A percentile compares a stretch with the other conserved stretches of the same genome.
These are phyloP conservation scores for Blastobasis adustella DNA, from an alignment of 2,888 invertebrate genomes.

Conservation along the genomic window DNA sequence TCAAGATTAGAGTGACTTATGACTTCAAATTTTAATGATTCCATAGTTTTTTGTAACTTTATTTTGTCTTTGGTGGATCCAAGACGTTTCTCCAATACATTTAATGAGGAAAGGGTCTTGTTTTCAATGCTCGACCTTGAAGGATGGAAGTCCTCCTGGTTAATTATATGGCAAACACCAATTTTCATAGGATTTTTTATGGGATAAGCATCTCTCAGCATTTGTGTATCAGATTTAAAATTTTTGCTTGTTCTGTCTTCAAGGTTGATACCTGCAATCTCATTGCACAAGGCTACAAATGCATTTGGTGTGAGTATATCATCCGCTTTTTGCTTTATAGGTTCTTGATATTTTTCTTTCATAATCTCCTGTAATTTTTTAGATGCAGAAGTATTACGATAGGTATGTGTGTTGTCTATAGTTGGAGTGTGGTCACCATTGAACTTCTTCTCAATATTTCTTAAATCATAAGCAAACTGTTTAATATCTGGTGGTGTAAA, in stretches of 20 bases:
- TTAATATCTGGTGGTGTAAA: slow-evolving; percentile 29
- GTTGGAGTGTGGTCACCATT: slow-evolving; percentile 17
- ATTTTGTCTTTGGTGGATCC: slow-evolving; percentile 50
- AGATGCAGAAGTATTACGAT: slow-evolving; percentile 1
- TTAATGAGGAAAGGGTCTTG: slow-evolving; percentile 13
- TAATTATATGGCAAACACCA: slow-evolving; percentile 59
- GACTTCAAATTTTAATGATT: slow-evolving; percentile 47
- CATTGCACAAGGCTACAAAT: slow-evolving; percentile 32
- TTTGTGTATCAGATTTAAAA: slow-evolving; percentile 42
- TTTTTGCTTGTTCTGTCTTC: slow-evolving; percentile 27
- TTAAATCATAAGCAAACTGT: slow-evolving; percentile 33
- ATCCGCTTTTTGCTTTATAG: slow-evolving; percentile 16
- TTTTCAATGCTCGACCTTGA: slow-evolving; percentile 45
- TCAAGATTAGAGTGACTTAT: slow-evolving; percentile 39
- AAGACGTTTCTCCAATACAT: slow-evolving; percentile 30
- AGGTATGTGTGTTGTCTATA: background rate
- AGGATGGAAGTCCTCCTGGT: slow-evolving; percentile 57
- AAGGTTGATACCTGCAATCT: slow-evolving; percentile 29
- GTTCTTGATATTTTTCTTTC: slow-evolving; percentile 14
- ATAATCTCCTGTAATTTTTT: slow-evolving; percentile 4
- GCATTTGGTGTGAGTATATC: slow-evolving; percentile 2
- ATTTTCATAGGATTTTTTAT: slow-evolving; percentile 47
- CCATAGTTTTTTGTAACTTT: slow-evolving; percentile 45
- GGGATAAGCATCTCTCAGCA: slow-evolving; percentile 29
- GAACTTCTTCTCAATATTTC: slow-evolving; percentile 30